These are phyloP conservation scores for Struthidea cinerea DNA, from an alignment of 2,113 vertebrate species.

Conservation along the genomic window DNA sequence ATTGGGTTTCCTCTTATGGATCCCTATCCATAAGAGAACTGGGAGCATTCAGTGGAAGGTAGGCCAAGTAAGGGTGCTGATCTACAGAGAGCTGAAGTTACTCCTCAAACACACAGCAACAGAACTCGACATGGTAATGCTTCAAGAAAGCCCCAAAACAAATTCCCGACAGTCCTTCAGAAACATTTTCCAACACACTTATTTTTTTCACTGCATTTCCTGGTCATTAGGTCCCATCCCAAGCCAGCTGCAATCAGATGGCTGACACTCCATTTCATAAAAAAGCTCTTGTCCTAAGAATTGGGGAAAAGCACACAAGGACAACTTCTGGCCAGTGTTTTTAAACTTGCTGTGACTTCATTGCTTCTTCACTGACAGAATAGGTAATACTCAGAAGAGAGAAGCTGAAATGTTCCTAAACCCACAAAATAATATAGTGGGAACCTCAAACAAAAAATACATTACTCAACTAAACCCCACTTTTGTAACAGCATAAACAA, in stretches of 20 bases:
- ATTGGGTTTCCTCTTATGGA: neutral
- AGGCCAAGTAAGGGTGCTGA: neutral
- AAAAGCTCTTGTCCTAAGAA: neutral
- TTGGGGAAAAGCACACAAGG: neutral
- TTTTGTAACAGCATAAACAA: neutral
- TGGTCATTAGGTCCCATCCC: neutral
- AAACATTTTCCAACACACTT: neutral
- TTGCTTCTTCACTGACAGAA: neutral
- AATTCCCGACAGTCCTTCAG: neutral
- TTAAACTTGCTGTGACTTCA: neutral
- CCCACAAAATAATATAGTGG: neutral
- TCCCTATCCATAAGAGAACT: neutral
- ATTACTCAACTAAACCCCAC: neutral
- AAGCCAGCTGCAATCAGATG: neutral
- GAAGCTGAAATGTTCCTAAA: neutral
- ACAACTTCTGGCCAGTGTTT: neutral
- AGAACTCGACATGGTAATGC: neutral
- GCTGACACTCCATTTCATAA: neutral
- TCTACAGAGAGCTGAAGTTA: neutral
- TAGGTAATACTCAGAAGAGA: neutral
- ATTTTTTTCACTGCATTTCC: neutral
- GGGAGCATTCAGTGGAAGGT: neutral
- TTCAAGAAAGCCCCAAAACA: neutral
- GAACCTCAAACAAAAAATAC: neutral
- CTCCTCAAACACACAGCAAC: neutral